Conservation (phyloP, 2,888 invertebrate genomes). For the Diadromus collaris region DNA sequence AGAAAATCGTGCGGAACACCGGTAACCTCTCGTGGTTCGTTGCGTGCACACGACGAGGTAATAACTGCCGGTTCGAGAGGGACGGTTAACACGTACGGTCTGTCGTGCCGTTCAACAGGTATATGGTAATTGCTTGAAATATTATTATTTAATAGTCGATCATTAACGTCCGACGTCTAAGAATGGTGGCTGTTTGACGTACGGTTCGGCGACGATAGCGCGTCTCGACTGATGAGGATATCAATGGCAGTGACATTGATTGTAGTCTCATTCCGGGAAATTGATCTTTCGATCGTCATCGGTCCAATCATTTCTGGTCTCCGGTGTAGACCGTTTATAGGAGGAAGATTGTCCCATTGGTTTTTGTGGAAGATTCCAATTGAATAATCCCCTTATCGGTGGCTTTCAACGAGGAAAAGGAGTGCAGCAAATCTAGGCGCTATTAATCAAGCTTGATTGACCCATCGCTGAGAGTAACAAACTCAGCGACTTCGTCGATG, state of each 20-base stretch:
- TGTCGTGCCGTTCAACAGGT: conserved; percentile 43
- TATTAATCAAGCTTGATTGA: not conserved
- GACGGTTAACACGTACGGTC: not conserved
- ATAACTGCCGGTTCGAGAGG: conserved; percentile 19
- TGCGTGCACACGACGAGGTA: conserved; percentile 6
- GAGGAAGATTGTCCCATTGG: not conserved
- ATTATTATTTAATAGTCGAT: conserved; percentile 37
- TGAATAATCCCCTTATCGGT: not conserved
- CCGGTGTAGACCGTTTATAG: not conserved
- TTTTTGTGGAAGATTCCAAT: not conserved
- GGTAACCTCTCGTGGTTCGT: not conserved
- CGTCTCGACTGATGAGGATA: not conserved
- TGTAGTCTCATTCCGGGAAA: not conserved
- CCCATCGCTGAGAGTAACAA: conserved; percentile 22
- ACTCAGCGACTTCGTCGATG: conserved; percentile 25
- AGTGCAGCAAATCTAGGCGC: not conserved
- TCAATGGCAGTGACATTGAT: not conserved
- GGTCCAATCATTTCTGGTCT: not conserved
- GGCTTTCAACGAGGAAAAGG: not conserved
- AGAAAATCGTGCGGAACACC: conserved; percentile 1
- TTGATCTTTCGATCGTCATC: not conserved
- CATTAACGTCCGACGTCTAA: conserved; percentile 11
- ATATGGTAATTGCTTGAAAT: conserved; percentile 29
- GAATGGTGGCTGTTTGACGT: not conserved
- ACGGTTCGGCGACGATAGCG: not conserved